Conservation (phyloP, 2,888 invertebrate species). For the Cordilura impudica region DNA sequence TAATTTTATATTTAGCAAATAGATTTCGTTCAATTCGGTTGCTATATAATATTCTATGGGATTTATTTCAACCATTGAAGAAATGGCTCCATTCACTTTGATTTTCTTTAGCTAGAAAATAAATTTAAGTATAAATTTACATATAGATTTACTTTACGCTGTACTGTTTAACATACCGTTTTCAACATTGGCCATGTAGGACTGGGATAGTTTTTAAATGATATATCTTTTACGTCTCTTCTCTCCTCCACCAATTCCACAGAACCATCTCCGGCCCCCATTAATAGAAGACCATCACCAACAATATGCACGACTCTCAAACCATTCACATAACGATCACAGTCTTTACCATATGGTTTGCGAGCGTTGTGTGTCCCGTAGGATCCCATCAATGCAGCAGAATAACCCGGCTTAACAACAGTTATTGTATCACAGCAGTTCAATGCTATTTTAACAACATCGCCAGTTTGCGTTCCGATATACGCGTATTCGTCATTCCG, state of each 20-base stretch:
- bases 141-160: not conserved
- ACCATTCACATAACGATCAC: constrained; percentile 76
- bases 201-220: constrained; percentile 75
- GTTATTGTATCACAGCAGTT: constrained; percentile 77
- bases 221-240: constrained; percentile 72
- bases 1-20: constrained; percentile 83
- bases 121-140: not conserved
- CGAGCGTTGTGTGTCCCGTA: constrained; percentile 78
- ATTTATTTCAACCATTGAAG: constrained; percentile 84
- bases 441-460: constrained; percentile 77
- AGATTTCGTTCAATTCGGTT: constrained; percentile 89
- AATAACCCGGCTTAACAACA: constrained; percentile 66
- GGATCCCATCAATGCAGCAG: constrained; percentile 79
- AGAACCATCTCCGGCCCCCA: constrained; percentile 92
- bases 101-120: constrained; percentile 79
- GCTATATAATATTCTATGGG: constrained; percentile 85
- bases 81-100: constrained; percentile 83
- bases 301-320: constrained; percentile 83
- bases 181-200: constrained; percentile 81
- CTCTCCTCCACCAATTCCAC: constrained; percentile 85
- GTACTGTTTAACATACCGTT: constrained; percentile 77
- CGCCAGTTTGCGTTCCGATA: constrained; percentile 91
- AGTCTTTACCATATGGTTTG: constrained; percentile 76
- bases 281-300: constrained; percentile 82
- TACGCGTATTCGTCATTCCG: constrained; percentile 85